Evolutionary conservation across 2,113 vertebrate genomes (phyloP), one percentile per base, ranked within the genome.

Genomic region (Empidonax traillii): DNA sequence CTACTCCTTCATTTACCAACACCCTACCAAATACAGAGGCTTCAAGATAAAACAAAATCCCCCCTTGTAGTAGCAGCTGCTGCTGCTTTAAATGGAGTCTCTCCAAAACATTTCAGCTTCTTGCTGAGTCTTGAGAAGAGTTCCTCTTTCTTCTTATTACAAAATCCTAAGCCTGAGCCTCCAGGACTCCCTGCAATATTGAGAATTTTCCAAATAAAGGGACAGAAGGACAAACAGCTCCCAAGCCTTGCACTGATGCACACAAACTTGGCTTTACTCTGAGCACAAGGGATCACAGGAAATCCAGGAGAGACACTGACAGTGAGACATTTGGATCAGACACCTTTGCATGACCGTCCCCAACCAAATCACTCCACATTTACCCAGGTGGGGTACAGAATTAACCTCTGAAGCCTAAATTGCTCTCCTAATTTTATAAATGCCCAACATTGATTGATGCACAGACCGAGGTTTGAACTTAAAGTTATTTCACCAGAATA

Each of bases 131-230:
- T 87, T 37, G 41, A 61, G 52, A 81, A 51, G 61, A 8, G 1
- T 59, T 95, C 46, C 65, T 84, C 44, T 77, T 88, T 78, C 80
- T 75, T 28, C n/a, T 39, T 59, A 17, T 87, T 55, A 90, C 31
- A 76, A 80, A 89, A 81, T 72, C 53, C 33, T 39, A 63, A 66
- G 46, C 30, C 33, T 71, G 44, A 59, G 75, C 35, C 53, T 93
- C 78, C 56, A 73, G 69, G 61, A 94, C 77, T 73, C 41, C 58
- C 7, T 62, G 35, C 47, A 93, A 83, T 85, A 91, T 23, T 61
- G 37, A 68, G 27, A 88, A 33, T 83, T 93, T 95, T 94, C 89
- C 65, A 90, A 88, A 90, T 46, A 68, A 85, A 94, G 94, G 56
- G 91, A 82, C 9, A 82, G 72, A 86, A 84, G 12, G 51, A 53